Conservation (phyloP, 2,113 vertebrate genomes). For the Brachionichthys hirsutus region DNA sequence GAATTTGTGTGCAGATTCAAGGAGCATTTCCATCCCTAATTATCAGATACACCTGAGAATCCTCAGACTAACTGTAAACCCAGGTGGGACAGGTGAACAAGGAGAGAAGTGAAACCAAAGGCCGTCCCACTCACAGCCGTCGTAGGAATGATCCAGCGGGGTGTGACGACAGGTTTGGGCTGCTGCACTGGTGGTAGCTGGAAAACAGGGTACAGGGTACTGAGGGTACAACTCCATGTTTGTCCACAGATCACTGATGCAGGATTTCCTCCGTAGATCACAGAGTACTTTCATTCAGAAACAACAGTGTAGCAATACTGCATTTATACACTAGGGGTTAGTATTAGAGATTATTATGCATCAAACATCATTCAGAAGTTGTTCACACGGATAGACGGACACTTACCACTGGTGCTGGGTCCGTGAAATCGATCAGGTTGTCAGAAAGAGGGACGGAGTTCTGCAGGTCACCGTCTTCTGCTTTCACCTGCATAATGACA, state of each 20-base stretch:
- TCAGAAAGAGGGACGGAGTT: conserved; percentile 74
- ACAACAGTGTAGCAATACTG: too few relatives aligned
- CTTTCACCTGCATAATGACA: conserved; percentile 74
- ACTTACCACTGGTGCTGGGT: conserved; percentile 82
- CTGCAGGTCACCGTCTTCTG: conserved; percentile 82
- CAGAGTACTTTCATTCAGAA: too few relatives aligned
- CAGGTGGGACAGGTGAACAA: neutral
- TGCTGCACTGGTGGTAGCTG: conserved; percentile 74
- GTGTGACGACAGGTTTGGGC: conserved; percentile 80
- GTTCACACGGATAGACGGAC: neutral
- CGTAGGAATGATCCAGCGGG: conserved; percentile 91
- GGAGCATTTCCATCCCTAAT: too few relatives aligned
- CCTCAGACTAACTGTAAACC: too few relatives aligned
- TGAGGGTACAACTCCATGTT: too few relatives aligned
- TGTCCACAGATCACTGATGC: neutral
- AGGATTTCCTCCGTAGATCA: too few relatives aligned
- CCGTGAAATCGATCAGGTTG: conserved; percentile 94
- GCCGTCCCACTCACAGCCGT: conserved; percentile 70
- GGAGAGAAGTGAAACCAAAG: too few relatives aligned
- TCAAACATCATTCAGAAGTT: neutral
- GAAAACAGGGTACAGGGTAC: too few relatives aligned
- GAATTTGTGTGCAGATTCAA: too few relatives aligned
- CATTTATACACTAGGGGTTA: too few relatives aligned
- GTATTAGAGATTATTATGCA: too few relatives aligned
- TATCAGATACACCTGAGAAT: too few relatives aligned